Percentiles rank a stretch among this genome's conserved stretches.
Evolutionary conservation across 2,888 invertebrate species (phyloP).

Genomic region (Auanema sp.): DNA sequence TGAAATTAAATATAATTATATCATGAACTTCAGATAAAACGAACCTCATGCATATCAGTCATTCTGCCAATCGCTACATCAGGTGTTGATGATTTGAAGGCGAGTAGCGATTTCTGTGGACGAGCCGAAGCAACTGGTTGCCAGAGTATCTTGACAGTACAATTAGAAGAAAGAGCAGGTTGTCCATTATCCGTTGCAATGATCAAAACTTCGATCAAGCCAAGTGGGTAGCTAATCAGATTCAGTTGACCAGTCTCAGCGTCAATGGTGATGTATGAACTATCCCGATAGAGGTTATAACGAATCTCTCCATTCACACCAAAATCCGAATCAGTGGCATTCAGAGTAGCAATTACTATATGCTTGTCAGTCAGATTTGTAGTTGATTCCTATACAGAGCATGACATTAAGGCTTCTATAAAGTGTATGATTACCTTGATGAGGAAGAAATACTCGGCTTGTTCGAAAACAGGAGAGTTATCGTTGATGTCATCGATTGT

Average conservation of each 20-base stretch:
- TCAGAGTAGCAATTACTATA: not conserved
- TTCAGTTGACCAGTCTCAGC: constrained; percentile 14
- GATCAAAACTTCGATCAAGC: too few relatives aligned
- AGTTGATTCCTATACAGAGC: not conserved
- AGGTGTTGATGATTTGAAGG: too few relatives aligned
- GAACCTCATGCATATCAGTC: too few relatives aligned
- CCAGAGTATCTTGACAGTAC: too few relatives aligned
- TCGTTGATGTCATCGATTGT: constrained; percentile 89
- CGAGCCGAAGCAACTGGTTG: too few relatives aligned
- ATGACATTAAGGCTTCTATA: not conserved
- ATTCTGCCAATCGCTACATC: too few relatives aligned
- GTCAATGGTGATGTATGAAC: constrained; percentile 10
- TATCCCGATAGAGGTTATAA: constrained; percentile 11
- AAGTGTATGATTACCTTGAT: not conserved
- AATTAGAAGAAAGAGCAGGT: too few relatives aligned
- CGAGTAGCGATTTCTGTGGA: too few relatives aligned
- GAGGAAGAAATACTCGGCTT: constrained; percentile 20
- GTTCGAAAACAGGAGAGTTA: constrained; percentile 82
- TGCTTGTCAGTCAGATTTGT: not conserved
- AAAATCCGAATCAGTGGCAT: constrained; percentile 11
- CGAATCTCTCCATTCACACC: constrained; percentile 4
- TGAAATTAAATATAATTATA: too few relatives aligned
- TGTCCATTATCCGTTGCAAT: too few relatives aligned
- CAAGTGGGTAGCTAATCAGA: not conserved
- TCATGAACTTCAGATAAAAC: too few relatives aligned